Base-by-base conservation (phyloP, 2,888 invertebrate genomes). In the Thera obeliscata region DNA sequence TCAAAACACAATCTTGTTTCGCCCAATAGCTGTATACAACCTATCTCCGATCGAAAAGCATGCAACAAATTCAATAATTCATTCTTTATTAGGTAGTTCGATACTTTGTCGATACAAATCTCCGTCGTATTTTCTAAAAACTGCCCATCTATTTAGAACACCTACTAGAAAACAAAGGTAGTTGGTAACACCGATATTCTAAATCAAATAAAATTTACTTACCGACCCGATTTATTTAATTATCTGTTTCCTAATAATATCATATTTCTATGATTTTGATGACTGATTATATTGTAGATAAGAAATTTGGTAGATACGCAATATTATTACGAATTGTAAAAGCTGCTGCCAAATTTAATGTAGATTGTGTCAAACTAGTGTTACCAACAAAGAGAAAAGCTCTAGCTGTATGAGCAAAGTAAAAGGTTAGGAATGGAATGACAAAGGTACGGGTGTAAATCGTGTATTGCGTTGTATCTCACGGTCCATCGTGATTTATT, bases 381-480 rank as follows among this genome's bases (percentile, higher is more conserved):
- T 38, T 38, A 38, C 38, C 38, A 38, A 38, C 38, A 38, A 38
- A 38, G 38, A 38, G 38, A 38, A 5, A 7, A 9, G 9, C 43
- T 7, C 43, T 6, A 43, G 8, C 8, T 9, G 43, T 46, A 46
- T 9, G 43, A 46, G 43, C 9, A 46, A 7, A 46, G 43, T 8
- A 46, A 46, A 46, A 46, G 43, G 43, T 46, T 52, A 8, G 8
- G 52, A 52, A n/a, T 52, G 52, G 8, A 52, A 52, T 52, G 22
- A 33, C 52, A 33, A 33, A 52, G 52, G 33, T 52, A 52, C 52
- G 52, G 33, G 52, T 52, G 33, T 78, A 74, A 80, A 79, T 79
- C 76, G 74, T 78, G 77, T 76, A 76, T 78, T 78, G 74, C 76
- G 72, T 71, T 80, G 75, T 80, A 80, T 84, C 81, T 81, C 83